These are phyloP conservation scores for honey bee (Apis mellifera) DNA, from an alignment of 1,140 invertebrate species.

Conservation along the genomic window Amel_HAv3.1 CM009934.2:12653001-12653500, in stretches of 20 bases:
- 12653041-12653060: conserved; percentile 93
- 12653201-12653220: conserved; percentile 94
- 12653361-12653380: conserved; percentile 88
- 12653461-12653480: conserved; percentile 89
- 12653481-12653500: conserved; percentile 88
- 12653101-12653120: conserved; percentile 93
- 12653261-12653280: neutral
- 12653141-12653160: conserved; percentile 95
- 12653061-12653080: conserved; percentile 97
- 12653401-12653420: conserved; percentile 88
- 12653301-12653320: conserved; percentile 6
- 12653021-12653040: neutral
- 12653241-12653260: no score
- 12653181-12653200: conserved; percentile 97
- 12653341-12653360: conserved; percentile 91
- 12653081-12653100: conserved; percentile 97
- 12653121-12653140: conserved; percentile 93
- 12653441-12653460: conserved; percentile 84
- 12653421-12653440: conserved; percentile 86
- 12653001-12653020: neutral
- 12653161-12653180: conserved; percentile 94
- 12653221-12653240: conserved; percentile 56
- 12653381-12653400: conserved; percentile 85
- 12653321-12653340: conserved; percentile 45
- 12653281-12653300: neutral